Evolutionary conservation across 2,797 vertebrate species (phyloP).

Genomic region (Arvicola amphibius): DNA sequence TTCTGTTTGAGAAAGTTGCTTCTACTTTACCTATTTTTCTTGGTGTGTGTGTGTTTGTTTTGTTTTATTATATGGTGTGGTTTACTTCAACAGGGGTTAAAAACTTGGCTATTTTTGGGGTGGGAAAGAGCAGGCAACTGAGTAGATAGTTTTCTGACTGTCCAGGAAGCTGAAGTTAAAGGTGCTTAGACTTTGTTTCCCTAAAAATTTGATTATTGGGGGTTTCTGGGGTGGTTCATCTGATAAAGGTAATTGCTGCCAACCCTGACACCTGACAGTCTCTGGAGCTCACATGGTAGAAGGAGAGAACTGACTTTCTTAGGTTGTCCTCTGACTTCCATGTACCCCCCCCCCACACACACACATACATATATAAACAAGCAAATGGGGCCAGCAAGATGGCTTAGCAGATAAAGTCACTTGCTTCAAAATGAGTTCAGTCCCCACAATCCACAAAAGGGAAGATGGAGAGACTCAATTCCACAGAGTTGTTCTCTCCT

Average conservation of each 20-base stretch:
- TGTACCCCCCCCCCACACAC: too few species aligned
- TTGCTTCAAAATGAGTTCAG: background rate
- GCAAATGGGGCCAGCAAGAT: background rate
- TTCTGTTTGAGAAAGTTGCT: background rate
- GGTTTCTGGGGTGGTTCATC: background rate
- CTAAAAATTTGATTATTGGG: background rate
- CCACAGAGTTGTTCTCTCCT: background rate
- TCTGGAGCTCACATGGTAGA: background rate
- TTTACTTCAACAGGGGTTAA: conserved; percentile 53
- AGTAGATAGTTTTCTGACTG: conserved; percentile 5
- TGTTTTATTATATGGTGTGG: background rate
- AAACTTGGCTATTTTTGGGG: background rate
- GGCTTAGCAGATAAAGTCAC: background rate
- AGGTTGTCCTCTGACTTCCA: too few species aligned
- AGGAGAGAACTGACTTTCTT: background rate
- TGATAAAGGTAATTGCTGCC: background rate
- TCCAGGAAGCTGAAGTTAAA: conserved; percentile 19
- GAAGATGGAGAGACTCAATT: background rate
- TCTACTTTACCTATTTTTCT: background rate
- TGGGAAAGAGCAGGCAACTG: background rate
- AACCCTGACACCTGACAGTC: background rate
- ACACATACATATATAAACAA: background rate
- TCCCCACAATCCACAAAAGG: background rate
- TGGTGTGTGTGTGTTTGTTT: background rate
- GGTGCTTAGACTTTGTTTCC: conserved; percentile 9